phyloP scores from a whole-genome alignment of 1,140 invertebrate species.

The Brachionus manjavacas region DNA sequence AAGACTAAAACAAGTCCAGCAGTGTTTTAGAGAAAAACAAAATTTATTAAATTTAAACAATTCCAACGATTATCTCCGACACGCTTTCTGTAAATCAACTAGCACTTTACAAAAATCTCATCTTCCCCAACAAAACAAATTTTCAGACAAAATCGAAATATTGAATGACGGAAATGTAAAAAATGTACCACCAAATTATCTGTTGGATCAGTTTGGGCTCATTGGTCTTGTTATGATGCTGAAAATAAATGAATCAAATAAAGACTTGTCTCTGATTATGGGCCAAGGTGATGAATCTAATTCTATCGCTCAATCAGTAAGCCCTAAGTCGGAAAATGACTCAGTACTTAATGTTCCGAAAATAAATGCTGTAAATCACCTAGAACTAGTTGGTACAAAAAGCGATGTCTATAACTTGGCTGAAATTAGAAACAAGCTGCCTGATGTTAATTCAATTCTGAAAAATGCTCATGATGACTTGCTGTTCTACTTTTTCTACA shows the following conservation, averaged over 20 bases:
- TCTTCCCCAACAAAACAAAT: neutral
- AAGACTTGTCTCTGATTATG: neutral
- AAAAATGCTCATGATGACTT: slow-evolving; percentile 13
- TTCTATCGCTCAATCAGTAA: neutral
- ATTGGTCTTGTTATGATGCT: neutral
- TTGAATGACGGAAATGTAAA: slow-evolving; percentile 1
- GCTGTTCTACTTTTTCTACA: slow-evolving; percentile 20
- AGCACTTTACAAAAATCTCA: neutral
- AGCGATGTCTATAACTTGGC: neutral
- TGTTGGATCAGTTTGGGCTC: slow-evolving; percentile 5
- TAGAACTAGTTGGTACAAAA: neutral
- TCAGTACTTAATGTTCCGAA: neutral
- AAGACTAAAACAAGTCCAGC: neutral
- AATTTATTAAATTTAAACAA: neutral
- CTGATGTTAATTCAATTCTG: slow-evolving; percentile 8
- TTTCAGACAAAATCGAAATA: neutral
- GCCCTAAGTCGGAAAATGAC: neutral
- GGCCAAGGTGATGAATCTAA: neutral
- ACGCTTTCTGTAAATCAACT: neutral
- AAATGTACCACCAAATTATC: neutral
- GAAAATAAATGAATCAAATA: neutral
- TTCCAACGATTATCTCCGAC: neutral
- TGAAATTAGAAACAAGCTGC: neutral
- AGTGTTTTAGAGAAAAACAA: neutral
- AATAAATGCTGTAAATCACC: neutral